Evolutionary conservation across 92 coral and sea anemone species (phyloP), one percentile per base, ranked within the genome.

Genomic region (Porites divaricata): DNA sequence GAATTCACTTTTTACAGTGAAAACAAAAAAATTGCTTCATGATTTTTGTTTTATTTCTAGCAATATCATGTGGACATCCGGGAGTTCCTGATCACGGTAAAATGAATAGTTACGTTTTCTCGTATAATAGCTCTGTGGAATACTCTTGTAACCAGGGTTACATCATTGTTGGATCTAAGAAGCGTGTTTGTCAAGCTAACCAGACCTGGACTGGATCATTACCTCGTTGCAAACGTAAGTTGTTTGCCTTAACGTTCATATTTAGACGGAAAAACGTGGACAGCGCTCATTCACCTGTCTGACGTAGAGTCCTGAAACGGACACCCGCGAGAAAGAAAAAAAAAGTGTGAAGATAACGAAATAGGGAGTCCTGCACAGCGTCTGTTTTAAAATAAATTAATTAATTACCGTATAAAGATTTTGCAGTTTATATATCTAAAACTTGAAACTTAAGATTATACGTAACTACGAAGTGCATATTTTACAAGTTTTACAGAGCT

Each of bases 11-110:
- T 35, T 35, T 4, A 0, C 45, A 35, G 5, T 35, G 45, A 35
- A 35, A 35, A 35, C n/a, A n/a, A 35, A 3, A 35, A 35, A 35
- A 35, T 35, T 5, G 4, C 45, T 35, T 35, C 45, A 35, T 35
- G 45, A n/a, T 35, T 35, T 35, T 35, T 35, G 45, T 35, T 35
- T 23, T 58, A 4, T 48, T 45, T 45, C 57, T 66, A 92, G 95
- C 88, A 45, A 85, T 83, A 41, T 85, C 86, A 50, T 93, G 95
- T 53, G 89, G 94, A n/a, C 79, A 85, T 54, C 97, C 93, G 50
- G 95, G 87, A 24, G 75, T 72, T 8, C 92, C 87, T 14, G 24
- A 25, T 20, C 69, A 88, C 78, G 97, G 92, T 59, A 57, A 58
- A 21, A 70, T 86, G 25, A 74, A 70, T 9, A 88, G 94, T 2